Conservation (phyloP, 2,797 vertebrate genomes). For the Linurgus olivaceus region DNA sequence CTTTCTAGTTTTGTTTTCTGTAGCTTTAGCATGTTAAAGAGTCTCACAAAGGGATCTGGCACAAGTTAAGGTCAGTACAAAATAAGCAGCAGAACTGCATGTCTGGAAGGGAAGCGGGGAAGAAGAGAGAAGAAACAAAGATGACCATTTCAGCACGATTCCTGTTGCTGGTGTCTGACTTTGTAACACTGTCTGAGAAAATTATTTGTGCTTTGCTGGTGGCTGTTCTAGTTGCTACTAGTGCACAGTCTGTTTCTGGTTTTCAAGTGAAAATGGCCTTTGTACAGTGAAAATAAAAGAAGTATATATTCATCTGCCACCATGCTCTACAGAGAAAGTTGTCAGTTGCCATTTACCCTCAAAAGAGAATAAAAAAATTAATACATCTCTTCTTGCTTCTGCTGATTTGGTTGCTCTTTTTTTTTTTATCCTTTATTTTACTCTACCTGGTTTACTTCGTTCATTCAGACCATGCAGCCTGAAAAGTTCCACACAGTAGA, state of each 20-base stretch:
- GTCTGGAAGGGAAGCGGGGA: neutral
- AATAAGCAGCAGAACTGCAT: neutral
- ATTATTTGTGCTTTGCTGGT: neutral
- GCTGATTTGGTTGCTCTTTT: neutral
- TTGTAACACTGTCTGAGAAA: neutral
- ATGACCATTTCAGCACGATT: accelerated
- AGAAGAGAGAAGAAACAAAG: neutral
- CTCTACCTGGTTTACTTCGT: neutral
- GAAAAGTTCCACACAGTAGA: neutral
- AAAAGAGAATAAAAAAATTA: neutral
- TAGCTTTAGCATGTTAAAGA: neutral
- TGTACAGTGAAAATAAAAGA: neutral
- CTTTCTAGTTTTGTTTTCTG: neutral
- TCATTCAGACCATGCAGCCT: neutral
- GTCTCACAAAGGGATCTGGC: neutral
- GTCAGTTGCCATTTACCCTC: neutral
- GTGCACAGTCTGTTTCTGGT: neutral
- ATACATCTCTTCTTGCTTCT: neutral
- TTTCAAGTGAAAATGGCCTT: neutral
- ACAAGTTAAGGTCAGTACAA: neutral
- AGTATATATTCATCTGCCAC: neutral
- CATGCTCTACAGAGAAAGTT: neutral
- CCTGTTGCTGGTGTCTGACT: neutral
- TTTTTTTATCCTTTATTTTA: neutral
- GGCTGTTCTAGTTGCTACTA: neutral